These are phyloP conservation scores for Metallyticus violacea DNA, from an alignment of 2,888 invertebrate species.

Conservation along the genomic window DNA sequence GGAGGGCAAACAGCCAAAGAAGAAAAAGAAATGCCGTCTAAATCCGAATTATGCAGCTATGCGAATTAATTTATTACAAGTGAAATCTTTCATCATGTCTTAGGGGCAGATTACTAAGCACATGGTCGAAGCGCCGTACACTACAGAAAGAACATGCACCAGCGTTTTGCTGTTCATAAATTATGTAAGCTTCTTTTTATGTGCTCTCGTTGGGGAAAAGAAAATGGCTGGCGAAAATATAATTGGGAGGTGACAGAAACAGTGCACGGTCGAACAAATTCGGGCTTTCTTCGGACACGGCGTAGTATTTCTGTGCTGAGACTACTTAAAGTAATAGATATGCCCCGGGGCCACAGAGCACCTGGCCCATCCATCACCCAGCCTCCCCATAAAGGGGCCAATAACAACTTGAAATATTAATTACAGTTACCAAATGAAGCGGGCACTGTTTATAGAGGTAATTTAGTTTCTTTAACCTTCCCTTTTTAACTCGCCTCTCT, in stretches of 20 bases:
- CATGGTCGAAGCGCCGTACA: too few relatives aligned
- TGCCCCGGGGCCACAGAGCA: too few relatives aligned
- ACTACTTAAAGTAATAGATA: constrained; percentile 6
- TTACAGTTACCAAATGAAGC: constrained; percentile 31
- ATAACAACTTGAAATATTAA: constrained; percentile 30
- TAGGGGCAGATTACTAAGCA: too few relatives aligned
- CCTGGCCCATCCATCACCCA: constrained; percentile 10
- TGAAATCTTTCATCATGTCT: too few relatives aligned
- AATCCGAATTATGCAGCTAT: too few relatives aligned
- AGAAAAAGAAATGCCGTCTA: too few relatives aligned
- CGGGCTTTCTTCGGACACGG: not conserved
- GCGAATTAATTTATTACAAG: too few relatives aligned
- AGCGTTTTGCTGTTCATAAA: not conserved
- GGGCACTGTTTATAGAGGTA: constrained; percentile 29
- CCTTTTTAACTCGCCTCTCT: not conserved
- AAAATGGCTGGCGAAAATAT: not conserved
- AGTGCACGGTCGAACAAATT: not conserved
- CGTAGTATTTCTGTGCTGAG: not conserved
- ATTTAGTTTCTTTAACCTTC: constrained; percentile 24
- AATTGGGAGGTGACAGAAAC: not conserved
- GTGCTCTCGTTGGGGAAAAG: not conserved
- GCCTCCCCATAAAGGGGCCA: constrained; percentile 17
- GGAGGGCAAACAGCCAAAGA: too few relatives aligned
- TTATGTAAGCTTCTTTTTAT: not conserved
- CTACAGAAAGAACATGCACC: not conserved